Base-by-base conservation (phyloP, 1,140 invertebrate genomes). In the Drosophila lini region DNA sequence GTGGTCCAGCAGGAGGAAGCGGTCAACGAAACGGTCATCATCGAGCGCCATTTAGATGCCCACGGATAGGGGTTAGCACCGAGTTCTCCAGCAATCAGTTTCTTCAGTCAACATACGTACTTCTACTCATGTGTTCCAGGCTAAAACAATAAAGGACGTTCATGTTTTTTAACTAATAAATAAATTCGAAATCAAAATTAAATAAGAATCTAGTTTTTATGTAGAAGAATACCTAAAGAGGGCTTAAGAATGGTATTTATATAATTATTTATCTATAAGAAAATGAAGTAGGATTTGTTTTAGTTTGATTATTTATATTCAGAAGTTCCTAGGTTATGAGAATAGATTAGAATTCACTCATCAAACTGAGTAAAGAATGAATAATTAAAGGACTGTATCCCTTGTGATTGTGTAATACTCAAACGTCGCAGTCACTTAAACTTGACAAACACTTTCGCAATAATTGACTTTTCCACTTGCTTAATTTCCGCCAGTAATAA, bases 1-100 rank as follows among this genome's bases (percentile, higher is more conserved):
- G 42, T 47, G 40, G 44, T 88, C 34, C 69, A 81, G 9, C 52
- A 38, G 45, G 41, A 45, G 19, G 36, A 52, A 25, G 36, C 62
- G 34, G 61, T 52, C 52, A 63, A 83, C 45, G 74, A 69, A 44
- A 84, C 74, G 34, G 60, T 85, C 57, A 70, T 47, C 56, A 64
- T 85, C 65, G 78, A 78, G 74, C 65, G 68, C 36, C 15, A 70
- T 50, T 38, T 70, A 71, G 65, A 71, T 48, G 47, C 64, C 42
- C 68, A 69, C 11, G 42, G 15, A 36, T 70, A 71, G 63, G 38
- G 50, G 28, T 22, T 25, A 67, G 60, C 68, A 71, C 65, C 52
- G n/a, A 59, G 67, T 71, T 71, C 68, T 70, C 65, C 42, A 71
- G 68, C 65, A 70, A 65, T 36, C 5, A 48, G 28, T 58, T 71